A percentile compares a stretch with the other conserved stretches of the same genome.
These are phyloP conservation scores for Mythimna lalbum DNA, from an alignment of 2,888 invertebrate species.

Conservation along the genomic window DNA sequence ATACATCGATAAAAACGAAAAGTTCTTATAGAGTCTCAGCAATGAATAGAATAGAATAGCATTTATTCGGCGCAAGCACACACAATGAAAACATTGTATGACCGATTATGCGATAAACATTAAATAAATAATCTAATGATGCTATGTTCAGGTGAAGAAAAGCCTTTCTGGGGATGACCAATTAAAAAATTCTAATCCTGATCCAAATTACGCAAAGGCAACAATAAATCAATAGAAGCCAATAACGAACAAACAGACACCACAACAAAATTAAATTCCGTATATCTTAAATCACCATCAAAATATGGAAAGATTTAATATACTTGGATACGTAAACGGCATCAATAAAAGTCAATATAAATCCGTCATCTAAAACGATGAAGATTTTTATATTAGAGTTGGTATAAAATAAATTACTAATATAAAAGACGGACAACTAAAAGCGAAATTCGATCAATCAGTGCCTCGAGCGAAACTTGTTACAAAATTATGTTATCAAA, in stretches of 20 bases:
- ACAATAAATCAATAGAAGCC: slow-evolving; percentile 21
- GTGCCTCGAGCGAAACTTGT: slow-evolving; percentile 61
- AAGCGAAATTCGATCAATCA: slow-evolving; percentile 67
- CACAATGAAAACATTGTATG: neutral
- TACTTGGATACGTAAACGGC: slow-evolving; percentile 49
- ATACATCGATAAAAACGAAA: no score
- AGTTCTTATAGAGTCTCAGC: no score
- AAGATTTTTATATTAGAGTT: slow-evolving; percentile 57
- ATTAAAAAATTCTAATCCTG: neutral
- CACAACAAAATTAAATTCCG: slow-evolving; percentile 35
- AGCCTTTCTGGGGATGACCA: neutral
- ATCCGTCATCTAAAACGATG: slow-evolving; percentile 52
- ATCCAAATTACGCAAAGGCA: neutral
- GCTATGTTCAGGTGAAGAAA: neutral
- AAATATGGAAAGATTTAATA: slow-evolving; percentile 60
- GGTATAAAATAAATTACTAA: slow-evolving; percentile 59
- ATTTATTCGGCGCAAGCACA: no score
- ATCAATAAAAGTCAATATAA: slow-evolving; percentile 66
- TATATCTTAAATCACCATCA: slow-evolving; percentile 52
- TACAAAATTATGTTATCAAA: slow-evolving; percentile 60
- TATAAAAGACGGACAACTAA: slow-evolving; percentile 62
- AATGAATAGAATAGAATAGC: no score
- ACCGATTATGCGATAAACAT: neutral
- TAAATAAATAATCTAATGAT: neutral
- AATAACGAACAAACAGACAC: slow-evolving; percentile 43